Evolutionary conservation across 1,140 invertebrate species (phyloP), one percentile per base, ranked within the genome.

Genomic region (Bombus sibiricus): DNA sequence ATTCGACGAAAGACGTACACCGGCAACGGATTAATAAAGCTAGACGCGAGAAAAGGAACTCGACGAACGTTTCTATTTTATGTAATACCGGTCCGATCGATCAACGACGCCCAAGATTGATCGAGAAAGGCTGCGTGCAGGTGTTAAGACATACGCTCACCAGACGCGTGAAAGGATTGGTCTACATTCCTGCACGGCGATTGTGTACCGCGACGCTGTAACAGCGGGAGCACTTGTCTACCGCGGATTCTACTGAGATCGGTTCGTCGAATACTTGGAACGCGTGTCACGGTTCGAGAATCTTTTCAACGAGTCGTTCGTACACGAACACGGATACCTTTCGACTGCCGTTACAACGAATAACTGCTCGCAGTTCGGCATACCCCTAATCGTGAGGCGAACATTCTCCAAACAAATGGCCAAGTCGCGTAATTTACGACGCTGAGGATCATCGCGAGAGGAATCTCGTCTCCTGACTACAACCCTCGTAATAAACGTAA

Each of bases 401-500:
- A 88, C 76, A 78, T 69, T 78, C 75, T 62, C 77, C 79, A 57
- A 90, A 74, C 81, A 86, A 81, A 90, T 83, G 83, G 79, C 81
- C 81, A 78, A 75, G 86, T 59, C 72, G 81, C 68, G 87, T 88
- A 90, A 91, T 90, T 91, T 91, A 91, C 90, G 86, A 90, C 89
- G 88, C 78, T n/a, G 80, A 75, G 86, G 83, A 90, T 90, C 83
- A 86, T 88, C 77, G 86, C 80, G 83, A 71, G 81, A 47, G 66
- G 34, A 83, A 74, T 53, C 41, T 43, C 89, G 78, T 53, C 85
- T 71, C 75, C 47, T 53, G 5, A 22, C 47, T 53, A 22, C 47
- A 22, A 22, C 47, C 47, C 64, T 39, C 75, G 78, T 57, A 64
- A 76, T 83, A 73, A 85, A 69, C 83, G 83, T 88, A 90, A 90